Conservation (phyloP, 2,113 vertebrate species). For the Chelonoidis abingdonii region DNA sequence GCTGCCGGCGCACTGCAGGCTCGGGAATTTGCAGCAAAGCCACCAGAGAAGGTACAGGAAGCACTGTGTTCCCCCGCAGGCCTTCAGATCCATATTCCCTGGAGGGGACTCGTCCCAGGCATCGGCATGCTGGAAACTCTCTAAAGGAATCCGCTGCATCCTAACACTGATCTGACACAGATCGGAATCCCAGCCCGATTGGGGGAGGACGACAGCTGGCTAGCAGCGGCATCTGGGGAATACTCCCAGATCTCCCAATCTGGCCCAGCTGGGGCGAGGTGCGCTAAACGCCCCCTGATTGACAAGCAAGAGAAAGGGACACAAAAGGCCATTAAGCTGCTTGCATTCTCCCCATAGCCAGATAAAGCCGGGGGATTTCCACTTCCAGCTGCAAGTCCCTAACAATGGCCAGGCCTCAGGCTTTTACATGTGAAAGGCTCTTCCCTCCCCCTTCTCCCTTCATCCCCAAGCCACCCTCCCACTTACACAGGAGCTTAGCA, state of each 20-base stretch:
- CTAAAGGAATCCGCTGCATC: slow-evolving; percentile 40
- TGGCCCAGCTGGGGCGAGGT: slow-evolving; percentile 19
- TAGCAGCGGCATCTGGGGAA: slow-evolving; percentile 67
- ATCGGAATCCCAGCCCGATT: slow-evolving; percentile 43
- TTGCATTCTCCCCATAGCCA: slow-evolving; percentile 54
- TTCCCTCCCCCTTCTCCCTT: slow-evolving; percentile 6
- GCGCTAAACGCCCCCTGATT: not conserved
- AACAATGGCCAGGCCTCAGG: slow-evolving; percentile 29
- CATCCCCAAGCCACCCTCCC: slow-evolving; percentile 59
- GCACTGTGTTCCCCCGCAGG: not conserved
- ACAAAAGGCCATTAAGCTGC: not conserved
- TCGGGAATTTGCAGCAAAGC: not conserved
- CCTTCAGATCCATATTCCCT: not conserved
- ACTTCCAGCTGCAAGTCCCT: slow-evolving; percentile 50
- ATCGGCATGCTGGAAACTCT: slow-evolving; percentile 54
- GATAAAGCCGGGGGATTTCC: slow-evolving; percentile 35
- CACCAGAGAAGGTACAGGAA: not conserved
- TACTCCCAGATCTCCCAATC: slow-evolving; percentile 63
- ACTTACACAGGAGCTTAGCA: slow-evolving; percentile 54
- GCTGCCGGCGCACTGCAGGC: not conserved
- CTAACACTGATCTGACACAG: not conserved
- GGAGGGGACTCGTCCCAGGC: not conserved
- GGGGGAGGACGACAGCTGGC: slow-evolving; percentile 67
- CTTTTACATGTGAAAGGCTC: slow-evolving; percentile 48
- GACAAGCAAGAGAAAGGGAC: not conserved